A percentile compares a stretch with the other conserved stretches of the same genome.
Conservation (phyloP, 2,113 vertebrate species). For the Pelodiscus sinensis region DNA sequence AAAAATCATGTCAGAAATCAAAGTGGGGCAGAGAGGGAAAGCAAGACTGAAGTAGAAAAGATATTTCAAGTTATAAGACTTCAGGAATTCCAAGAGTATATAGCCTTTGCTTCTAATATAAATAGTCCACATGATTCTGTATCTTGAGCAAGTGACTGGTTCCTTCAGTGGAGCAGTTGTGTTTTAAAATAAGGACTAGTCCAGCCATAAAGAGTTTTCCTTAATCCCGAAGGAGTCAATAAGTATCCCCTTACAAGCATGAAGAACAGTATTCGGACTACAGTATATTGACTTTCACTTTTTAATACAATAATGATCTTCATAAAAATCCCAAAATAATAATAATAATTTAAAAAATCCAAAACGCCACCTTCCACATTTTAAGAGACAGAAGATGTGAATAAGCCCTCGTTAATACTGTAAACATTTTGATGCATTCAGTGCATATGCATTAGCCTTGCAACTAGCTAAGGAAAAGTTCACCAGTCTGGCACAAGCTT, state of each 20-base stretch:
- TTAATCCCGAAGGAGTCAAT: not conserved
- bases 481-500: not conserved
- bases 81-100: not conserved
- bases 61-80: not conserved
- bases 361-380: not conserved
- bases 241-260: not conserved
- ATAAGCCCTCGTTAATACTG: not conserved
- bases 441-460: not conserved
- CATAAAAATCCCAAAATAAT: not conserved
- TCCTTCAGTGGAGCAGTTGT: not conserved
- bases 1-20: not conserved
- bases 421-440: not conserved
- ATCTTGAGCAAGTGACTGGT: not conserved
- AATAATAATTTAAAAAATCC: not conserved
- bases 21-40: not conserved
- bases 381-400: not conserved
- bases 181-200: not conserved
- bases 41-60: not conserved
- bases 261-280: not conserved
- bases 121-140: rapidly evolving
- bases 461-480: not conserved
- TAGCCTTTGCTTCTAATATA: not conserved
- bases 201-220: not conserved
- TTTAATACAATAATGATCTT: not conserved
- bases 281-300: not conserved